These are phyloP conservation scores for Microctenopoma steveboyesi DNA, from an alignment of 2,797 vertebrate species.

Conservation along the genomic window DNA sequence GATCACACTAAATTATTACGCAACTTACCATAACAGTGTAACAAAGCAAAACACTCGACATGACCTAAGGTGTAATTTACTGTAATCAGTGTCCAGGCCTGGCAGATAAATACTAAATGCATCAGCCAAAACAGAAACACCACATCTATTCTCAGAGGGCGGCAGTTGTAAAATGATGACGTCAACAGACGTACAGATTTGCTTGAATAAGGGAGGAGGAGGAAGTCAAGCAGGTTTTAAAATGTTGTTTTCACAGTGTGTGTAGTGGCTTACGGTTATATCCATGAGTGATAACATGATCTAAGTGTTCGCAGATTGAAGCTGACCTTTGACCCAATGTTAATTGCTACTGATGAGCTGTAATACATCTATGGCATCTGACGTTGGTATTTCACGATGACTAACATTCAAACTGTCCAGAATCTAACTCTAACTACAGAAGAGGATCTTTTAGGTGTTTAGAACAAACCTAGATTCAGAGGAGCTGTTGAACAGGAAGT, in stretches of 20 bases:
- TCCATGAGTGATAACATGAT: not conserved
- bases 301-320: not conserved
- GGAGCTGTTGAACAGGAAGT: slow-evolving; percentile 74
- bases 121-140: slow-evolving; percentile 1
- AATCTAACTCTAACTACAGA: not conserved
- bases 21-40: not conserved
- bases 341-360: not conserved
- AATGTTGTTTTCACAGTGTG: not conserved
- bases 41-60: slow-evolving; percentile 3
- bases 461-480: slow-evolving; percentile 55
- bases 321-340: not conserved
- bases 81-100: slow-evolving; percentile 10
- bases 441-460: not conserved
- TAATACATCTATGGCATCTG: no score
- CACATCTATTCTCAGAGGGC: not conserved
- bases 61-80: slow-evolving; percentile 2
- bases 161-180: not conserved
- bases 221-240: not conserved
- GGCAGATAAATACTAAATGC: not conserved
- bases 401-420: not conserved
- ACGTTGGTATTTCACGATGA: not conserved
- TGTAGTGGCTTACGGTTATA: not conserved
- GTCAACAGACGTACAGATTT: not conserved
- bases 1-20: not conserved
- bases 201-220: not conserved